phyloP scores from a whole-genome alignment of 2,113 vertebrate genomes.

The Rhea pennata region DNA sequence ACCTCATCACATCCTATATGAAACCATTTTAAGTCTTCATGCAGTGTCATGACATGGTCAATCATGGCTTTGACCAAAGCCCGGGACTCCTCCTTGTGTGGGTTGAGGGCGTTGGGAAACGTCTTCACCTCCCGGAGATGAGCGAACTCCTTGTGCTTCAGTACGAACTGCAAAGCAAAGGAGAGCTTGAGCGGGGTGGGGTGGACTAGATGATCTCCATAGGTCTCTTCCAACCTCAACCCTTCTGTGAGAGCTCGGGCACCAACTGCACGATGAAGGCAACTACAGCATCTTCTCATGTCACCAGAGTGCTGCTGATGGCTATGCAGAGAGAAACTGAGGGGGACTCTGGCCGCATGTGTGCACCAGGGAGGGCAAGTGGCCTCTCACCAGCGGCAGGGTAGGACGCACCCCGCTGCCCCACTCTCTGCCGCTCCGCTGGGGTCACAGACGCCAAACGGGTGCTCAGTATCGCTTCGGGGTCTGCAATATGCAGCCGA shows the following conservation, averaged over 20 bases:
- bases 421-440: neutral
- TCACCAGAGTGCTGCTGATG: neutral
- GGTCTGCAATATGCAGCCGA: rapidly evolving
- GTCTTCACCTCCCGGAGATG: slow-evolving; percentile 84
- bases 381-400: neutral
- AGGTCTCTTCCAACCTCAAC: too few relatives aligned
- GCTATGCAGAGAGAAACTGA: neutral
- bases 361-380: neutral
- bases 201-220: too few relatives aligned
- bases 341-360: rapidly evolving
- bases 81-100: slow-evolving; percentile 82
- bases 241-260: too few relatives aligned
- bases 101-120: slow-evolving; percentile 91
- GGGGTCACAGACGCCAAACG: rapidly evolving
- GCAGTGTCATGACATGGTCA: slow-evolving; percentile 88
- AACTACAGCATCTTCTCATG: rapidly evolving
- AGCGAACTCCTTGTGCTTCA: slow-evolving; percentile 86
- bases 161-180: slow-evolving; percentile 84
- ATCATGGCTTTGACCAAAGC: slow-evolving; percentile 86
- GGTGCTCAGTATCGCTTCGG: rapidly evolving
- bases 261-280: rapidly evolving
- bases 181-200: too few relatives aligned
- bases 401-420: neutral
- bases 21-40: slow-evolving; percentile 77
- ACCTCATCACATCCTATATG: slow-evolving; percentile 97